Conservation (phyloP, 2,797 vertebrate genomes). For the Oryzias sinensis region DNA sequence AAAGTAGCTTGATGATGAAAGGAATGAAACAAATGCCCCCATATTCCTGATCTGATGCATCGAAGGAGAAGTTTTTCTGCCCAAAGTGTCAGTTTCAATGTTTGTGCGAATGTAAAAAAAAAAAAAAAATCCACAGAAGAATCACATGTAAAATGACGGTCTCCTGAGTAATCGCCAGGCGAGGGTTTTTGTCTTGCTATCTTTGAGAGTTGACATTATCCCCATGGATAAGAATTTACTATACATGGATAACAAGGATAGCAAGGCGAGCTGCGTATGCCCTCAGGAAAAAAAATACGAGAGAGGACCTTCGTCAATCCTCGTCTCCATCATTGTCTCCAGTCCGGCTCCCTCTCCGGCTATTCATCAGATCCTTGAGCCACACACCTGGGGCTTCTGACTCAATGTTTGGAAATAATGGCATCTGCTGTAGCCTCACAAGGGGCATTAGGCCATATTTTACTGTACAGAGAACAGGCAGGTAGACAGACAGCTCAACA, state of each 20-base stretch:
- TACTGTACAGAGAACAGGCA: slow-evolving; percentile 19
- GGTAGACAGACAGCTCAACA: slow-evolving; percentile 3
- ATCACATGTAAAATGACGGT: slow-evolving; percentile 59
- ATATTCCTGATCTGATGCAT: slow-evolving; percentile 8
- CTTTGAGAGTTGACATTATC: slow-evolving; percentile 76
- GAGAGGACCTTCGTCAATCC: slow-evolving; percentile 45
- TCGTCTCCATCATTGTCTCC: slow-evolving; percentile 29
- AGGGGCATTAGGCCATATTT: slow-evolving; percentile 25
- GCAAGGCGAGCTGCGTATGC: slow-evolving; percentile 52
- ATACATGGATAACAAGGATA: slow-evolving; percentile 74
- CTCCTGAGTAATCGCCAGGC: slow-evolving; percentile 41
- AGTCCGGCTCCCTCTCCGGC: slow-evolving; percentile 24
- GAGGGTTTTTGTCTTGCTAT: slow-evolving; percentile 70
- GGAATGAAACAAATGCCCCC: slow-evolving; percentile 32
- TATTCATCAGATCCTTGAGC: slow-evolving; percentile 50
- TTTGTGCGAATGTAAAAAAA: slow-evolving; percentile 29
- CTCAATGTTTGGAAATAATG: slow-evolving; percentile 32
- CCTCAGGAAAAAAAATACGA: slow-evolving; percentile 46
- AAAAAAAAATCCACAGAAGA: slow-evolving; percentile 56
- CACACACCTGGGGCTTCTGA: slow-evolving; percentile 50
- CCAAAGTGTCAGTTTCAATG: slow-evolving; percentile 13
- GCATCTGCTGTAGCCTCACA: slow-evolving; percentile 29
- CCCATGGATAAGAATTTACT: slow-evolving; percentile 72
- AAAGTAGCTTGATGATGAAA: not conserved
- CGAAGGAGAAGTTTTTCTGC: slow-evolving; percentile 5